Evolutionary conservation across 2,888 invertebrate species (phyloP), one percentile per base, ranked within the genome.

Genomic region (Epistrophella euchroma): DNA sequence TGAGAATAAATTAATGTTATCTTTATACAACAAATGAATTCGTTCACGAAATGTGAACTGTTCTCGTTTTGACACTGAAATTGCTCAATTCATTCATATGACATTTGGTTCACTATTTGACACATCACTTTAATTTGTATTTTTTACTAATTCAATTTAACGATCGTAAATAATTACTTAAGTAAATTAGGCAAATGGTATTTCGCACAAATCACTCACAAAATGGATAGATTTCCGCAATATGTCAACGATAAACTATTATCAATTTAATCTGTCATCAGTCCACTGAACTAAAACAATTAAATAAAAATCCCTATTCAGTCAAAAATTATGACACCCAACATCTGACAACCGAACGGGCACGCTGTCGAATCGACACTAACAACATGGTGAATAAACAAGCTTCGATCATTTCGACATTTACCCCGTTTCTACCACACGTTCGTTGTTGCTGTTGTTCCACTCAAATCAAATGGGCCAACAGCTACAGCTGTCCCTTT

Each of bases 291-390:
- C 74, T 75, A 75, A 84, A 84, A 79, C 64, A 84, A 66, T 47
- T 47, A 84, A 79, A 79, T 45, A 84, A 84, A 60, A 75, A 75
- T 84, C 66, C 76, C 80, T 68, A 76, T 79, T 73, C 73, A 77
- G 68, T 81, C 60, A 84, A 58, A 50, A 60, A 43, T 55, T n/a
- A 56, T 68, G 68, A 76, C 80, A 85, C 45, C 72, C 55, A 73
- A 76, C 76, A 82, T 73, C 74, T 86, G 74, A 85, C 86, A 88
- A 88, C 88, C 89, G 88, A 81, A 79, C 88, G 64, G 78, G 78
- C 82, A 88, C 89, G 88, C 88, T 88, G 89, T 89, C 89, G 88
- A 88, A 88, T 88, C 88, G 88, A 89, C 88, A 89, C 89, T 89
- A 88, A 89, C 88, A 86, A 86, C 82, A 86, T 71, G 81, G 52